phyloP scores from a whole-genome alignment of 1,140 invertebrate genomes.

The Ylistrum balloti region DNA sequence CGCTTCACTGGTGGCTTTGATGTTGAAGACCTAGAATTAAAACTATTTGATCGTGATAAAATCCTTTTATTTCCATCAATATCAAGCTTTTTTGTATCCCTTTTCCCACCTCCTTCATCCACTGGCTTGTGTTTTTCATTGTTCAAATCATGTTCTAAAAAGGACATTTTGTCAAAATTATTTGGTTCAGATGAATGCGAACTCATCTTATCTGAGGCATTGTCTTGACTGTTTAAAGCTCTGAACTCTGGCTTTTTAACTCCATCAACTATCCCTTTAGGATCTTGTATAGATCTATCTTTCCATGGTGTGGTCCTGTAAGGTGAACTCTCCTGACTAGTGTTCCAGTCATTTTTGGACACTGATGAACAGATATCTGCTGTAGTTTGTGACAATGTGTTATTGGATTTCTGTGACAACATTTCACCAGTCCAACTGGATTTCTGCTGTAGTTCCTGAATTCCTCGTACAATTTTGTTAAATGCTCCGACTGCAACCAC shows the following conservation, averaged over 20 bases:
- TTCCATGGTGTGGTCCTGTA: neutral
- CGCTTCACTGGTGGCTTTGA: neutral
- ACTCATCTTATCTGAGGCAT: neutral
- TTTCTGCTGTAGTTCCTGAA: slow-evolving; percentile 66
- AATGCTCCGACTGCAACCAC: slow-evolving; percentile 75
- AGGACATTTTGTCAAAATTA: neutral
- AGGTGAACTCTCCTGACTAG: neutral
- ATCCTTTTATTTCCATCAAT: neutral
- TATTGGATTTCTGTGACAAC: neutral
- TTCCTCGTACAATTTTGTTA: slow-evolving; percentile 76
- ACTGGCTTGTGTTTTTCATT: neutral
- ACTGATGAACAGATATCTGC: neutral
- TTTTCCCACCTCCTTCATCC: neutral
- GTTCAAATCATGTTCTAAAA: neutral
- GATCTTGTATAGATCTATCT: neutral
- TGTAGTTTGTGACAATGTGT: neutral
- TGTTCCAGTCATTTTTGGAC: neutral
- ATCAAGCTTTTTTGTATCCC: neutral
- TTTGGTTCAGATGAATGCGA: slow-evolving; percentile 18
- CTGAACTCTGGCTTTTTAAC: neutral
- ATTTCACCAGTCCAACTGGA: neutral
- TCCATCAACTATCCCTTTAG: neutral
- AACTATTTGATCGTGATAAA: neutral
- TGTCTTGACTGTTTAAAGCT: neutral
- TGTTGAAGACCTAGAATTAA: neutral